phyloP scores from a whole-genome alignment of 2,113 vertebrate genomes.

The Gymnogyps californianus region DNA sequence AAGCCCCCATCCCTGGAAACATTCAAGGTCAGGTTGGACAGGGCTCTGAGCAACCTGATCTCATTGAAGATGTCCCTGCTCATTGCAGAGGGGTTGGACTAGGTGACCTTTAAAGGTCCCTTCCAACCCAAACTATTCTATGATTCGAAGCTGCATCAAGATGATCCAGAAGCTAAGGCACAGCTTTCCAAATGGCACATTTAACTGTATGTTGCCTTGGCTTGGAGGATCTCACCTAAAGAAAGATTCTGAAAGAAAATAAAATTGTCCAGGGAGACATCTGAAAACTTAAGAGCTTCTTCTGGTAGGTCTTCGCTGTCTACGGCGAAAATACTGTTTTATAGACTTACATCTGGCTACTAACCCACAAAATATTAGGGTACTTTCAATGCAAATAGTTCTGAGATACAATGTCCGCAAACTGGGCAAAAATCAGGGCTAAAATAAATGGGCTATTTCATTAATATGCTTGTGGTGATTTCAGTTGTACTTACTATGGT shows the following conservation, averaged over 20 bases:
- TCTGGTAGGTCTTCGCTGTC: background rate
- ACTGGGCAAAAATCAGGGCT: background rate
- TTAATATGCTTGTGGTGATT: background rate
- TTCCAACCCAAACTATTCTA: background rate
- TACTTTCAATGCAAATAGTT: background rate
- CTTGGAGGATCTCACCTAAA: background rate
- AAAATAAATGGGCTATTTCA: background rate
- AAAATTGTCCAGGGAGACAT: background rate
- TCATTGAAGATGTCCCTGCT: background rate
- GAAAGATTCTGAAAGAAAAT: background rate
- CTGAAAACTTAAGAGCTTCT: background rate
- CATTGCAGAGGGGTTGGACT: background rate
- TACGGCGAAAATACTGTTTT: background rate
- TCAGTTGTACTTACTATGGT: background rate
- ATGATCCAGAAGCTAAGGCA: background rate
- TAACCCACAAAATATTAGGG: background rate
- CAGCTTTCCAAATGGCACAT: background rate
- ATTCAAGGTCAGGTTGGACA: accelerated
- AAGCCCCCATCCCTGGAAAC: background rate
- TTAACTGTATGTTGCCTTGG: background rate
- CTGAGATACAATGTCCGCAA: background rate
- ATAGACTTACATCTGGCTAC: background rate
- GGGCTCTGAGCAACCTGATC: background rate
- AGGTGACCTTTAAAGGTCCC: background rate
- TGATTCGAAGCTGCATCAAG: background rate